These are phyloP conservation scores for Amphiduros pacificus DNA, from an alignment of 2,888 invertebrate genomes.

Conservation along the genomic window DNA sequence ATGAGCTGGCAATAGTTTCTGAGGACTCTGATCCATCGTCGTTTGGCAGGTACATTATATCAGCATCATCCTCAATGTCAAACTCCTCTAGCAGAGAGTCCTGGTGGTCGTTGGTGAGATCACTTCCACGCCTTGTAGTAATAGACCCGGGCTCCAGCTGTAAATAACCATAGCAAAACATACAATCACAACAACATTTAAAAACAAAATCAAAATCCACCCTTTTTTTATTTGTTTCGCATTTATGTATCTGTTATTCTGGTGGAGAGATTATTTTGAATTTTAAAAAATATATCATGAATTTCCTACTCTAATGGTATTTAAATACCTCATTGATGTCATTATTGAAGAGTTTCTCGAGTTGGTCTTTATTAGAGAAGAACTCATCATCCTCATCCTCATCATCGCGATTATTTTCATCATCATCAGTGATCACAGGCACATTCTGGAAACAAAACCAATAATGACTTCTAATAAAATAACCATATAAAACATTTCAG, in stretches of 20 bases:
- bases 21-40: constrained; percentile 24
- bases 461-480: background rate
- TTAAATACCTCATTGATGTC: constrained; percentile 5
- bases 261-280: background rate
- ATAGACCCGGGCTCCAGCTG: no score
- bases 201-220: no score
- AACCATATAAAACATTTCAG: no score
- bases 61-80: constrained; percentile 37
- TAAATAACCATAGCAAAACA: no score
- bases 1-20: constrained; percentile 16
- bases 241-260: background rate
- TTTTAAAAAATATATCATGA: background rate
- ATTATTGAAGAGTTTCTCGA: constrained; percentile 9
- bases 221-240: background rate
- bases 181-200: no score
- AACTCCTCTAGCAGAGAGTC: constrained; percentile 4
- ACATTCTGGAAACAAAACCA: constrained; percentile 35
- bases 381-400: constrained; percentile 41
- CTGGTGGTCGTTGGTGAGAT: background rate
- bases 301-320: background rate
- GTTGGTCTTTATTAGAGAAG: constrained; percentile 4
- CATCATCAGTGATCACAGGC: constrained; percentile 42
- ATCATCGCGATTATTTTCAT: constrained; percentile 38
- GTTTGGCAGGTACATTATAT: constrained; percentile 46
- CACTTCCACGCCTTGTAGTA: constrained; percentile 3